A percentile compares a stretch with the other conserved stretches of the same genome.
Conservation (phyloP, 2,888 invertebrate genomes). For the Leucophora obtusa region DNA sequence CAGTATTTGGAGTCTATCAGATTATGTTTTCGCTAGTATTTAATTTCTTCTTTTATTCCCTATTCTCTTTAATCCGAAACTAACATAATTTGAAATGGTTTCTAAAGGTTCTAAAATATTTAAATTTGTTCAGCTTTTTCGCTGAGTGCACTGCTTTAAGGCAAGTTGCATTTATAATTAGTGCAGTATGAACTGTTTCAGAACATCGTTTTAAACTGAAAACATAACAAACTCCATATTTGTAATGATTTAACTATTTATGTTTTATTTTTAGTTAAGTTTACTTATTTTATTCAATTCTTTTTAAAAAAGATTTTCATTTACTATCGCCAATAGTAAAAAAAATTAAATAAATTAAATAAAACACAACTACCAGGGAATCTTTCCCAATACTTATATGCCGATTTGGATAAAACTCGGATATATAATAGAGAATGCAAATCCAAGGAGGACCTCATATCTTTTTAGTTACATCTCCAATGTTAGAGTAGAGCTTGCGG, state of each 20-base stretch:
- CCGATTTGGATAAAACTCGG: too few relatives aligned
- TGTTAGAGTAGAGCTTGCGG: too few relatives aligned
- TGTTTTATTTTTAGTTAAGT: slow-evolving; percentile 51
- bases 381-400: too few relatives aligned
- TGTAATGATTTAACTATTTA: slow-evolving; percentile 62
- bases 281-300: slow-evolving; percentile 36
- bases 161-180: not conserved
- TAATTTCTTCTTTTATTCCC: too few relatives aligned
- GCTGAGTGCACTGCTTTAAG: not conserved
- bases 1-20: too few relatives aligned
- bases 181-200: not conserved
- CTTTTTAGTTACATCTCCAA: too few relatives aligned
- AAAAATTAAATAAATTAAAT: slow-evolving; percentile 10
- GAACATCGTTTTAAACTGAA: slow-evolving; percentile 16
- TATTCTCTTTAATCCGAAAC: too few relatives aligned
- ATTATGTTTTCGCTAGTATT: too few relatives aligned
- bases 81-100: too few relatives aligned
- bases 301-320: slow-evolving; percentile 38
- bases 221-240: slow-evolving; percentile 54
- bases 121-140: not conserved
- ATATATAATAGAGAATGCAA: too few relatives aligned
- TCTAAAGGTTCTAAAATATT: too few relatives aligned
- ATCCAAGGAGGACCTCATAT: too few relatives aligned
- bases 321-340: slow-evolving; percentile 28
- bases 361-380: slow-evolving; percentile 35